A percentile compares a stretch with the other conserved stretches of the same genome.
Evolutionary conservation across 1,140 invertebrate genomes (phyloP).

Genomic region (Artemia franciscana): DNA sequence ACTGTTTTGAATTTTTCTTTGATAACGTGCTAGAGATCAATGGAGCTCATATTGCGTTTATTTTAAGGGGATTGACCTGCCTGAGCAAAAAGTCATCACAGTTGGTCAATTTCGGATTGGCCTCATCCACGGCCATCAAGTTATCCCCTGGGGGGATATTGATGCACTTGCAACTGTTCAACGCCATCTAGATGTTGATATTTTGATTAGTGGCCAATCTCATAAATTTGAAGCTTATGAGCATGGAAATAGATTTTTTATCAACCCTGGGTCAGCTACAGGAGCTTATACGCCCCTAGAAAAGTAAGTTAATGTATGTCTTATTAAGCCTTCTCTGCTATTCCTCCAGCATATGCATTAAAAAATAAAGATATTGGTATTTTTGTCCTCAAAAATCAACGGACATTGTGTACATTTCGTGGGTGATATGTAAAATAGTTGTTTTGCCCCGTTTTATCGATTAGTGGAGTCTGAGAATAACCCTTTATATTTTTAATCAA

Average conservation of each 20-base stretch:
- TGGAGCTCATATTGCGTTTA: neutral
- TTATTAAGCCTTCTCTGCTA: slow-evolving; percentile 1
- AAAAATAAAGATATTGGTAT: no score
- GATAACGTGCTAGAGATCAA: neutral
- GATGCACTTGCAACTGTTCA: slow-evolving; percentile 80
- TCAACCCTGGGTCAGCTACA: slow-evolving; percentile 96
- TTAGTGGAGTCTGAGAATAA: no score
- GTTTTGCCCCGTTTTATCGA: no score
- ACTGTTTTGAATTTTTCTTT: neutral
- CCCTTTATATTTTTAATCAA: no score
- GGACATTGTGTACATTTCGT: no score
- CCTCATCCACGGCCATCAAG: slow-evolving; percentile 86
- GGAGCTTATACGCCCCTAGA: slow-evolving; percentile 86
- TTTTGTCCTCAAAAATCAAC: no score
- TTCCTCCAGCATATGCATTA: no score
- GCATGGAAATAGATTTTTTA: slow-evolving; percentile 96
- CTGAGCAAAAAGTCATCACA: slow-evolving; percentile 95
- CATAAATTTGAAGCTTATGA: slow-evolving; percentile 97
- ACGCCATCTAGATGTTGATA: slow-evolving; percentile 91
- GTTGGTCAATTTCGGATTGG: slow-evolving; percentile 97
- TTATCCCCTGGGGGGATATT: slow-evolving; percentile 90
- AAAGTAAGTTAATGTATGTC: slow-evolving; percentile 32
- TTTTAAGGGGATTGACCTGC: slow-evolving; percentile 69
- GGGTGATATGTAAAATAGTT: no score
- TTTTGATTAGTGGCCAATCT: slow-evolving; percentile 93